phyloP scores from a whole-genome alignment of 2,113 vertebrate genomes.

The Cygnus buccinator region DNA sequence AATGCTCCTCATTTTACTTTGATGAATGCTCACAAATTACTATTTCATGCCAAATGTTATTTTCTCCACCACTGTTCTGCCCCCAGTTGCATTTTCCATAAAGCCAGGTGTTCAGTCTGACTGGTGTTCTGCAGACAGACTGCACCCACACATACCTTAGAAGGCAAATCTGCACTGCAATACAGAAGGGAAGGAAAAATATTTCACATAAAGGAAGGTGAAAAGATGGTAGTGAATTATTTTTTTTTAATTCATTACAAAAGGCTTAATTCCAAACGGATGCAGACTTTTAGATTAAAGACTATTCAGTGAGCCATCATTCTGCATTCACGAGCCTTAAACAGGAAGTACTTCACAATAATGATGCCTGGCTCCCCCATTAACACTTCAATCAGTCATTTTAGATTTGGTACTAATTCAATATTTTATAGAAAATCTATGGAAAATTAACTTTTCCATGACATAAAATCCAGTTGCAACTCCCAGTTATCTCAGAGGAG shows the following conservation, averaged over 20 bases:
- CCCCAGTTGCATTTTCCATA: neutral
- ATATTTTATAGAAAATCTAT: neutral
- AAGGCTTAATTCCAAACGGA: conserved; percentile 10
- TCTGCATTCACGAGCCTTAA: neutral
- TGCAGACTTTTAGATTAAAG: neutral
- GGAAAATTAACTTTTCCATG: neutral
- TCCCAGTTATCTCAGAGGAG: neutral
- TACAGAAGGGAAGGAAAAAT: neutral
- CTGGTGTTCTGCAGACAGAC: neutral
- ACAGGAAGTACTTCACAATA: neutral
- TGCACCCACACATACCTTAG: neutral
- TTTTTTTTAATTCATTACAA: neutral
- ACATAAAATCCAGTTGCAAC: neutral
- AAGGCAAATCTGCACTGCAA: neutral
- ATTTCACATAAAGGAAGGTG: neutral
- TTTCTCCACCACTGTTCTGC: neutral
- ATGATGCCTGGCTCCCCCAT: neutral
- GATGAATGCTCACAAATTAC: conserved; percentile 26
- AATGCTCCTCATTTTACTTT: neutral
- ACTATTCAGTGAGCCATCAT: neutral
- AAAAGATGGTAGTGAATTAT: neutral
- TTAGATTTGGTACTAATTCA: neutral
- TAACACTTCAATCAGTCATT: neutral
- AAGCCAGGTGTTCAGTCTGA: neutral
- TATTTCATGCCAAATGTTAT: neutral